Percentiles rank a stretch among this genome's conserved stretches.
Evolutionary conservation across 2,113 vertebrate genomes (phyloP).

Genomic region (Passer montanus): DNA sequence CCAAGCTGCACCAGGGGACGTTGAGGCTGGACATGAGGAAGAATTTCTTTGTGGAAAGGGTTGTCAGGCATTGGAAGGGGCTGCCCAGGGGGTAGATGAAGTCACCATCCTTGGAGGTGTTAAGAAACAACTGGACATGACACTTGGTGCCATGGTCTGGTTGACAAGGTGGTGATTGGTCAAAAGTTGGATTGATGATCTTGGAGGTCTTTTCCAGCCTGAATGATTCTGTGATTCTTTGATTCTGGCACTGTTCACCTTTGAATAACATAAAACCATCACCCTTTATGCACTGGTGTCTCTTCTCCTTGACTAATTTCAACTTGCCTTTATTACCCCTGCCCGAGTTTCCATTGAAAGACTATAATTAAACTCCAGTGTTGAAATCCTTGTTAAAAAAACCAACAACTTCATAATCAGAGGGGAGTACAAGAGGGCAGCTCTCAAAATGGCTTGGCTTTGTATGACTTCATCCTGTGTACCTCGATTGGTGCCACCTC

Average conservation of each 20-base stretch:
- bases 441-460: background rate
- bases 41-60: background rate
- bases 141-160: background rate
- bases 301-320: background rate
- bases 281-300: background rate
- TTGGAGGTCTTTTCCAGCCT: background rate
- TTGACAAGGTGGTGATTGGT: background rate
- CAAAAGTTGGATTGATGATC: rapidly evolving
- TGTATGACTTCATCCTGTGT: background rate
- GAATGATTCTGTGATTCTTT: background rate
- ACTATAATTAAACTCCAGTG: background rate
- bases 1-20: background rate
- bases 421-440: background rate
- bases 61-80: background rate
- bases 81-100: background rate
- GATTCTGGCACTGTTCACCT: background rate
- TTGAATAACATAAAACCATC: background rate
- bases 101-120: background rate
- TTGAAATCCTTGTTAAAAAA: background rate
- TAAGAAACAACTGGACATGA: background rate
- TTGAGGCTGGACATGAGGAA: background rate
- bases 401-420: background rate
- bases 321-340: background rate
- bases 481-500: background rate
- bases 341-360: background rate